Base-by-base conservation (phyloP, 35 echinoderm and acorn worm species). In the Ptychodera flava region DNA sequence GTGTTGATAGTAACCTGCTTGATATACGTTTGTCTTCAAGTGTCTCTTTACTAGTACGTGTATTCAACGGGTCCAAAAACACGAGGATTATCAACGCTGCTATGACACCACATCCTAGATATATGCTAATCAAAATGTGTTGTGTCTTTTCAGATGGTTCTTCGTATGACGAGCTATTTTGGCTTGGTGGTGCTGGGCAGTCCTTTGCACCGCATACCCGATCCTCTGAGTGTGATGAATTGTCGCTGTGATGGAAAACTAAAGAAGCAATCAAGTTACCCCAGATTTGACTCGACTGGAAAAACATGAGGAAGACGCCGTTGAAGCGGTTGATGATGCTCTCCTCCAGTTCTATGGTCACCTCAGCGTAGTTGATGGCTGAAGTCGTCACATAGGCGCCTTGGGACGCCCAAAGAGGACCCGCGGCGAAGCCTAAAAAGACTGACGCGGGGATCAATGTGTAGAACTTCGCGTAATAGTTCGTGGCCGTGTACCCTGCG, bases 261-360 rank as follows among this genome's bases (percentile, higher is more conserved):
- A 95, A 75, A 1, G 90, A 95, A 6, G 90, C 90, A 37, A 93
- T 35, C 31, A 93, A 78, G 36, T 99, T 94, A 0, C 96, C 96
- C 30, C 84, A 85, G 10, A 99, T 85, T 89, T 99, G 96, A 45
- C 80, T 88, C 10, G 88, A 80, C 81, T 99, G 96, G 82, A 94
- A 99, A 52, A 99, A 89, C 29, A 88, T 87, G 31, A 94, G 94
- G 77, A 99, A 87, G 1, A 99, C 79, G 36, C 92, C 96, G 45
- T 99, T 99, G 79, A 99, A 99, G 14, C 92, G 96, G 78, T 90
- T 99, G 77, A 99, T 92, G 80, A 99, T 81, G 31, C 85, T 84
- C 78, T 99, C 93, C 22, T 90, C 92, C 14, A 94, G 88, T 30
- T 91, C 92, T 78, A 90, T 92, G 31, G 37, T 88, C 1, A 94